phyloP scores from a whole-genome alignment of 2,797 vertebrate species.

The Ispidina lecontei region DNA sequence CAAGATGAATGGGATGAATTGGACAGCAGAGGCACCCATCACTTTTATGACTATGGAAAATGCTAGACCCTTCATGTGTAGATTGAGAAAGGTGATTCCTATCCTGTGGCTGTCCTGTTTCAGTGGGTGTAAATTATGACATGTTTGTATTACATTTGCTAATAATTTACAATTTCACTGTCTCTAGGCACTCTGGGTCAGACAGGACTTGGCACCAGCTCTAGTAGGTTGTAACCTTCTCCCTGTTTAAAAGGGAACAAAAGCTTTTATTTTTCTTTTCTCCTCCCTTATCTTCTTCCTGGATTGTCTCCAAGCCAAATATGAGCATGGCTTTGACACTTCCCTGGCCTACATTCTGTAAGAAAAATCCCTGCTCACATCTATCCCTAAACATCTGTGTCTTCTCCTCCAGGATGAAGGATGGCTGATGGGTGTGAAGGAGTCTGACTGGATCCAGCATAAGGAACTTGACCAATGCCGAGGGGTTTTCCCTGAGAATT shows the following conservation, averaged over 20 bases:
- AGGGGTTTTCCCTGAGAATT: slow-evolving; percentile 98
- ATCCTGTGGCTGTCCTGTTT: background rate
- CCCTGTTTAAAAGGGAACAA: background rate
- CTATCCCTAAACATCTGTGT: background rate
- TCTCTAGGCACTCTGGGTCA: background rate
- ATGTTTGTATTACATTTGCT: background rate
- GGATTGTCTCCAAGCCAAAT: background rate
- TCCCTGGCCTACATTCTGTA: background rate
- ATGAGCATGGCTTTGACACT: slow-evolving; percentile 34
- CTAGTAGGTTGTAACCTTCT: background rate
- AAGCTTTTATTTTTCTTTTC: background rate
- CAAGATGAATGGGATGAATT: background rate
- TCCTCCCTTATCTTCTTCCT: background rate
- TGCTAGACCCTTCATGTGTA: background rate
- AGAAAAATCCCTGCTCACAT: background rate
- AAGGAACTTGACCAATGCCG: slow-evolving; percentile 85
- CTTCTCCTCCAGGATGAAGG: slow-evolving; percentile 89
- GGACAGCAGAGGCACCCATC: fast-evolving
- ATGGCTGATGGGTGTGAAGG: slow-evolving; percentile 95
- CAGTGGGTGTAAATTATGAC: background rate
- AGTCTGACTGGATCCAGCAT: slow-evolving; percentile 89
- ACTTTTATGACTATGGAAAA: background rate
- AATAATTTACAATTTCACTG: background rate
- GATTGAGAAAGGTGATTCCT: background rate
- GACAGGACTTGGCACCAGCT: background rate